These are phyloP conservation scores for Dysdera silvatica DNA, from an alignment of 1,140 invertebrate genomes.

Conservation along the genomic window DNA sequence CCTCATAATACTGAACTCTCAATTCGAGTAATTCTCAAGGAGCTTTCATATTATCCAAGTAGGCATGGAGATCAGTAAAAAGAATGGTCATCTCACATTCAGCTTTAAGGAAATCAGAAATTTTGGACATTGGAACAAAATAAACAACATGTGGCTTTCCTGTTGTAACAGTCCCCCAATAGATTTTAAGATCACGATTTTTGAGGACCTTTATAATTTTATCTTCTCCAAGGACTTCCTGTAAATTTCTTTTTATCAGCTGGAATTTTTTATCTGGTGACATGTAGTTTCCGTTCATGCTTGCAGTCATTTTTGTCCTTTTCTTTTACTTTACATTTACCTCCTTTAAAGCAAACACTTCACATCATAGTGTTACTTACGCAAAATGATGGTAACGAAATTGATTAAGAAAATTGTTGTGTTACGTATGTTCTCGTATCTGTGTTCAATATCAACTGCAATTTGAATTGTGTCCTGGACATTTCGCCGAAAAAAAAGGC, in stretches of 20 bases:
- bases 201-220: constrained; percentile 74
- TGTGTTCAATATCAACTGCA: too few relatives aligned
- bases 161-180: constrained; percentile 99
- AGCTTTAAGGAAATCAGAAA: constrained; percentile 92
- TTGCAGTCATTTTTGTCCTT: constrained; percentile 14
- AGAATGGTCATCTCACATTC: constrained; percentile 92
- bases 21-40: constrained; percentile 86
- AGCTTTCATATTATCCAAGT: constrained; percentile 99
- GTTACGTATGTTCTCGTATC: too few relatives aligned
- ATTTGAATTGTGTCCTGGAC: too few relatives aligned
- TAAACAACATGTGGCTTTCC: constrained; percentile 98
- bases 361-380: too few relatives aligned
- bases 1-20: constrained; percentile 88
- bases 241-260: constrained; percentile 37
- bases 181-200: constrained; percentile 82
- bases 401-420: too few relatives aligned
- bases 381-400: too few relatives aligned
- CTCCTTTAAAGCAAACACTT: too few relatives aligned
- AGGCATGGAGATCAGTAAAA: constrained; percentile 97
- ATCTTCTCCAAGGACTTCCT: constrained; percentile 94
- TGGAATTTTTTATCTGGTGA: constrained; percentile 8
- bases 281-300: constrained; percentile 18
- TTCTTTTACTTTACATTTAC: too few relatives aligned
- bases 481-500: too few relatives aligned
- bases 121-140: constrained; percentile 98